Evolutionary conservation across 2,797 vertebrate genomes (phyloP), one percentile per base, ranked within the genome.

Genomic region (Lithobates sylvaticus): DNA sequence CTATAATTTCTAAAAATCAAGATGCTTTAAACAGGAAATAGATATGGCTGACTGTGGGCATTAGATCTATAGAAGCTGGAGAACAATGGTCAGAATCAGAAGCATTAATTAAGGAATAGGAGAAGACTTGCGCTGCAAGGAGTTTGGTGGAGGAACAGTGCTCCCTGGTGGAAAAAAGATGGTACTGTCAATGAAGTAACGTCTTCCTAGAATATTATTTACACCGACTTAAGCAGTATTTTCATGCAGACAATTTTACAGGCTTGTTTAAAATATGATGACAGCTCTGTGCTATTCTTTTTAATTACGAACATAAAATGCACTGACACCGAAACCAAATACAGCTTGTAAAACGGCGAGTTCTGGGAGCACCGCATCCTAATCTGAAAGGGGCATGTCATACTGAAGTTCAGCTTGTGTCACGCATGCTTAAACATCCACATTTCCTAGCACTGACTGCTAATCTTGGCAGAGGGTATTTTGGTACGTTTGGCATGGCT

Each of bases 61-160:
- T 72, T 65, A 47, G 76, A 79, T 68, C 70, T 47, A 32, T 73
- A 78, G 75, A 27, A 29, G 36, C 47, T 27, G 70, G 61, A 54
- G 67, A 67, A 78, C 68, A 72, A 77, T 79, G 50, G 69, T 67
- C 44, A 69, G 86, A 79, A 42, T 67, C 44, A 61, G 86, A 79
- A 42, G n/a, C 80, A 78, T 86, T 83, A 74, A 87, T 78, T 86
- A 83, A 68, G 75, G 44, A 75, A 79, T 15, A 74, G 34, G 72
- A 36, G 47, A 78, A 34, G n/a, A 27, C 27, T 23, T 36, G 2
- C 10, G 16, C n/a, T 44, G 26, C 34, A 0, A 58, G 10, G 10
- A 3, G 10, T 36, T 36, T 34, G 39, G 74, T 87, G 76, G 86
- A 87, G 86, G 21, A 67, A 87, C 86, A 87, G 81, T 44, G 44